Percentiles rank a stretch among this genome's conserved stretches.
Conservation (phyloP, 2,797 vertebrate genomes). For the Emys orbicularis region DNA sequence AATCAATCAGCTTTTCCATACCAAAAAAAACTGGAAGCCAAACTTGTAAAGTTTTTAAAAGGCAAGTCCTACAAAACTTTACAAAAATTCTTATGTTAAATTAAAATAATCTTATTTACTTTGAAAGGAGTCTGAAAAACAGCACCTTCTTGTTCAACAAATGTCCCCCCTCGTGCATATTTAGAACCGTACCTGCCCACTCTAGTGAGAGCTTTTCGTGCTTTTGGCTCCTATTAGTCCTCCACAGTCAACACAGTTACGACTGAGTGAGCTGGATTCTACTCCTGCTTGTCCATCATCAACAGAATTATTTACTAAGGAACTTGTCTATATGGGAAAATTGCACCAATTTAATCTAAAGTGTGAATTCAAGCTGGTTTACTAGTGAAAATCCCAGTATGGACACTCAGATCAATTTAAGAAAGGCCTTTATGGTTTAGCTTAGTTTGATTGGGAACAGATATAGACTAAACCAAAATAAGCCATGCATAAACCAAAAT, state of each 20-base stretch:
- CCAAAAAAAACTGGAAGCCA: neutral
- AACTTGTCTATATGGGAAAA: accelerated
- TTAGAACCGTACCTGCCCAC: accelerated
- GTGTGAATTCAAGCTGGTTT: accelerated
- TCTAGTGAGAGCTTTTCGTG: neutral
- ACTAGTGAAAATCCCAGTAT: neutral
- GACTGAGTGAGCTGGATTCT: accelerated
- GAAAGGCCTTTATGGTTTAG: constrained; percentile 39
- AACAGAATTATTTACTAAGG: accelerated
- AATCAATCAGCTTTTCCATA: neutral
- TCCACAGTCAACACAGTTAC: neutral
- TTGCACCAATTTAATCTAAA: accelerated
- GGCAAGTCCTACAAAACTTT: neutral
- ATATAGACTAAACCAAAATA: constrained; percentile 63
- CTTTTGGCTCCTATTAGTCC: neutral
- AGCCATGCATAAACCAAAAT: constrained; percentile 61
- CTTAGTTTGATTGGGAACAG: constrained; percentile 55
- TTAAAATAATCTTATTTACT: neutral
- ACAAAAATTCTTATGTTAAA: neutral
- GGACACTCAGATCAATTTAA: constrained; percentile 11
- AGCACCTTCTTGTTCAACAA: neutral
- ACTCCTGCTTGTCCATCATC: neutral
- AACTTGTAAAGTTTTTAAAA: neutral
- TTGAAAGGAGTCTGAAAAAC: neutral
- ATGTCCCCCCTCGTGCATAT: accelerated